Evolutionary conservation across 1,140 invertebrate genomes (phyloP).

Genomic region (Orius insidiosus): DNA sequence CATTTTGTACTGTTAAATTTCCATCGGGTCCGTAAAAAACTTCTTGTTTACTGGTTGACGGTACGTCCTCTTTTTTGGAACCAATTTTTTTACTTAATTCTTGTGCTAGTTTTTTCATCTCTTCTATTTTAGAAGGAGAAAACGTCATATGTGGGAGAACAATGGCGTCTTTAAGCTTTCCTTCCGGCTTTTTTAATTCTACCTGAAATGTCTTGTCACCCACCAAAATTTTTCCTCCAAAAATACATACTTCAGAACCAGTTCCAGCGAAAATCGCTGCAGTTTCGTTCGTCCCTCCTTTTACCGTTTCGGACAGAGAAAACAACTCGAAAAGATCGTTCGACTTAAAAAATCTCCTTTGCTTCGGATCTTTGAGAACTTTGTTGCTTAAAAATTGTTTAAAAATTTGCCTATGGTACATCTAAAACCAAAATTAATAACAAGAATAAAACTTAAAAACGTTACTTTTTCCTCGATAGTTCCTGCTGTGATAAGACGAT

Average conservation of each 20-base stretch:
- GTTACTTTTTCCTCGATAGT: conserved; percentile 25
- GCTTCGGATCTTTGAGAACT: conserved; percentile 82
- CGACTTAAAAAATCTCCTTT: conserved; percentile 80
- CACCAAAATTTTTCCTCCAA: no score
- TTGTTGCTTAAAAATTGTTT: conserved; percentile 89
- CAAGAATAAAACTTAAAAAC: not conserved
- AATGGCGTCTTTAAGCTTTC: not conserved
- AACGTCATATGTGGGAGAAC: conserved; percentile 22
- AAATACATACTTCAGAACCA: conserved; percentile 32
- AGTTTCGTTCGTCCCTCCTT: conserved; percentile 58
- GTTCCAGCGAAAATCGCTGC: conserved; percentile 65
- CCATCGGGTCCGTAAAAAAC: conserved; percentile 13
- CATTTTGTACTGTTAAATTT: not conserved
- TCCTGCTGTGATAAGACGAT: not conserved
- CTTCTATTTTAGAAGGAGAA: conserved; percentile 28
- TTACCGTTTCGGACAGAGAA: conserved; percentile 56
- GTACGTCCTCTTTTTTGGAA: not conserved
- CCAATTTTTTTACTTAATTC: conserved; percentile 36
- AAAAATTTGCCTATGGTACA: conserved; percentile 89
- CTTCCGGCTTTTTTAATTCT: no score
- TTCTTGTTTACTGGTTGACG: not conserved
- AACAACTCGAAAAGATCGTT: conserved; percentile 86
- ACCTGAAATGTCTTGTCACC: no score
- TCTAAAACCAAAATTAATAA: conserved; percentile 28
- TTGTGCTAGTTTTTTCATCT: conserved; percentile 40